Base-by-base conservation (phyloP, 1,140 invertebrate species). In the Teleogryllus occipitalis region DNA sequence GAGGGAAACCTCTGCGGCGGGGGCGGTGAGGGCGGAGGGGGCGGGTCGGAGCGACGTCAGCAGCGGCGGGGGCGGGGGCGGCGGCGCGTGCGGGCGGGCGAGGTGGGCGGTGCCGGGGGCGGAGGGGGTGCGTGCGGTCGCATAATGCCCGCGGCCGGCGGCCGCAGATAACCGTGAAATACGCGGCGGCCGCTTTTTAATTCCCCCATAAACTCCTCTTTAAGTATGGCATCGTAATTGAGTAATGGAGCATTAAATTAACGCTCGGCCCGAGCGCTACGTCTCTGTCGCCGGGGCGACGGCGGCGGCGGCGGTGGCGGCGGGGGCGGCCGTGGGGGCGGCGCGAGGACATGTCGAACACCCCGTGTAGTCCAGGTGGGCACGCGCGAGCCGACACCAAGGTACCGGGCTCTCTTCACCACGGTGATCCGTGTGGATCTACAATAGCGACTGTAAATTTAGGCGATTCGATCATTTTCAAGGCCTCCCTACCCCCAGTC, bases 231-330 rank as follows among this genome's bases (percentile, higher is more conserved):
- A 65, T 65, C 54, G 54, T 65, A 65, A 65, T 65, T 65, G 54
- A 65, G 54, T 65, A 65, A 65, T 65, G 54, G 54, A 65, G 54
- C 54, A 65, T 65, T 65, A 65, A 65, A 65, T 65, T 65, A 65
- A 65, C 54, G 54, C 54, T 18, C 54, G 10, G 54, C 10, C 54
- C 10, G 10, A 65, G 54, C 54, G 54, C 10, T 65, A 65, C 54
- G 54, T 65, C 54, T 65, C 54, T 65, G 54, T 65, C 54, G 54
- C 54, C 27, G 1, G 27, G 27, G 27, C 27, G 27, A 5, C 27
- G 27, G 27, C 27, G 27, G 27, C 27, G 27, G 27, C 27, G 27
- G 27, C 27, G 27, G 27, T 5, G 27, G 27, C 27, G 27, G 27
- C 1, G 27, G 27, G 1, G 1, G 27, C 27, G 27, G 27, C n/a